A percentile compares a stretch with the other conserved stretches of the same genome.
phyloP scores from a whole-genome alignment of 1,140 invertebrate species.

The Adoxophyes honmai region DNA sequence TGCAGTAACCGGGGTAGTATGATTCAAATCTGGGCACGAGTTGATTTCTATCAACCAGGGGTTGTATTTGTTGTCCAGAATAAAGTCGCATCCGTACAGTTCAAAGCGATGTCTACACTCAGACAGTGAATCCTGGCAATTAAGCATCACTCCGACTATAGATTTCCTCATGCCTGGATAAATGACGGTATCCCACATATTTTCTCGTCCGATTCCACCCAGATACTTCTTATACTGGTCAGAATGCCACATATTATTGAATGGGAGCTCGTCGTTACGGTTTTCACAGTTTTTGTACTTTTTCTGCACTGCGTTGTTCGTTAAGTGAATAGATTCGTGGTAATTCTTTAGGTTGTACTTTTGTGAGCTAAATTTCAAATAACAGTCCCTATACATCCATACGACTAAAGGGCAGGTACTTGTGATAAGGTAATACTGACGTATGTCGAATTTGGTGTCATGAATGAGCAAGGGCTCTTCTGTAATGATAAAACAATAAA shows the following conservation, averaged over 20 bases:
- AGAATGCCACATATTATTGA: slow-evolving; percentile 92
- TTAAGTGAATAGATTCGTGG: slow-evolving; percentile 93
- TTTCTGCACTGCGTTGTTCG: slow-evolving; percentile 94
- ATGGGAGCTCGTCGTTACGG: slow-evolving; percentile 83
- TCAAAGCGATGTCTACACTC: slow-evolving; percentile 90
- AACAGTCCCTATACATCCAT: slow-evolving; percentile 94
- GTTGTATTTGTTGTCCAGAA: slow-evolving; percentile 89
- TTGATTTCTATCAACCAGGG: slow-evolving; percentile 97
- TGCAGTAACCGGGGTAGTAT: slow-evolving; percentile 89
- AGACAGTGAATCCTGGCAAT: slow-evolving; percentile 86
- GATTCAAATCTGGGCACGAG: slow-evolving; percentile 90
- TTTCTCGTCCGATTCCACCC: slow-evolving; percentile 59
- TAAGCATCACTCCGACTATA: slow-evolving; percentile 87
- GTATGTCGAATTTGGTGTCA: slow-evolving; percentile 95
- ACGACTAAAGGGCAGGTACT: slow-evolving; percentile 87
- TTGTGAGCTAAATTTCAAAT: slow-evolving; percentile 93
- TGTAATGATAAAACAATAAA: slow-evolving; percentile 56
- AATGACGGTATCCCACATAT: slow-evolving; percentile 82
- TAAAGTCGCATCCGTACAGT: slow-evolving; percentile 95
- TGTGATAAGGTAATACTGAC: slow-evolving; percentile 93
- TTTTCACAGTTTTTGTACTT: slow-evolving; percentile 84
- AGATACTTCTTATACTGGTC: slow-evolving; percentile 86
- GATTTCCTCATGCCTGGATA: slow-evolving; percentile 92
- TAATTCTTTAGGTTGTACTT: slow-evolving; percentile 89
- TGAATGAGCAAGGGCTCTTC: slow-evolving; percentile 90